Conservation (phyloP, 1,140 invertebrate genomes). For the Drosophila asahinai region DNA sequence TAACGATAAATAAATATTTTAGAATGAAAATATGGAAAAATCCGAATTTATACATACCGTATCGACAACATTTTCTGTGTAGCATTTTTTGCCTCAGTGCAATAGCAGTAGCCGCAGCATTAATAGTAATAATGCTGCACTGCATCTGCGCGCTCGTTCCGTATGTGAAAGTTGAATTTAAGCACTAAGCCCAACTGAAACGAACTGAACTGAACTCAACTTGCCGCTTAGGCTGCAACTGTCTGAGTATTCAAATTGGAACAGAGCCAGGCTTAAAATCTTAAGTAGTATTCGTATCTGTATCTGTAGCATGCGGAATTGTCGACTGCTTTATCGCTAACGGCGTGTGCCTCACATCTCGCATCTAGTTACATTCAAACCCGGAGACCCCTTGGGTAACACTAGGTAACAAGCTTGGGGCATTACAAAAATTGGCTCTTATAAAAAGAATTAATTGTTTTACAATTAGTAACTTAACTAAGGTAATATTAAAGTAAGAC, state of each 20-base stretch:
- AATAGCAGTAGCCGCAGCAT: constrained; percentile 21
- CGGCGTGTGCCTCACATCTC: constrained; percentile 44
- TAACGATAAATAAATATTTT: no score
- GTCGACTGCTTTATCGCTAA: constrained; percentile 41
- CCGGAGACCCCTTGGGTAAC: constrained; percentile 1
- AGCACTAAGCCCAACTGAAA: constrained; percentile 25
- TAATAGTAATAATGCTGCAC: constrained; percentile 59
- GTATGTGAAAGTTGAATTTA: constrained; percentile 76
- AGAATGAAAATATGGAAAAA: no score
- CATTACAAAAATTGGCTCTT: not conserved
- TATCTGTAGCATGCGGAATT: constrained; percentile 55
- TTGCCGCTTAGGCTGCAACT: constrained; percentile 20
- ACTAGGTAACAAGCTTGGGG: not conserved
- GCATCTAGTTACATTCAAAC: constrained; percentile 49
- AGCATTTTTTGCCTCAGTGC: not conserved
- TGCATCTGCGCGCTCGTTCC: constrained; percentile 57
- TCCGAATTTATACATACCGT: not conserved
- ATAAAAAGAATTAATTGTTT: no score
- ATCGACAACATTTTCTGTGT: no score
- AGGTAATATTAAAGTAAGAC: no score
- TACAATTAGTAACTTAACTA: no score
- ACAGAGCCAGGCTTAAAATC: constrained; percentile 34
- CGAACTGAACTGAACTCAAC: constrained; percentile 17
- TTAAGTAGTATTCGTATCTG: constrained; percentile 11
- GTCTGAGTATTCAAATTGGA: constrained; percentile 74